Base-by-base conservation (phyloP, 1,140 invertebrate genomes). In the Mactra quadrangularis region DNA sequence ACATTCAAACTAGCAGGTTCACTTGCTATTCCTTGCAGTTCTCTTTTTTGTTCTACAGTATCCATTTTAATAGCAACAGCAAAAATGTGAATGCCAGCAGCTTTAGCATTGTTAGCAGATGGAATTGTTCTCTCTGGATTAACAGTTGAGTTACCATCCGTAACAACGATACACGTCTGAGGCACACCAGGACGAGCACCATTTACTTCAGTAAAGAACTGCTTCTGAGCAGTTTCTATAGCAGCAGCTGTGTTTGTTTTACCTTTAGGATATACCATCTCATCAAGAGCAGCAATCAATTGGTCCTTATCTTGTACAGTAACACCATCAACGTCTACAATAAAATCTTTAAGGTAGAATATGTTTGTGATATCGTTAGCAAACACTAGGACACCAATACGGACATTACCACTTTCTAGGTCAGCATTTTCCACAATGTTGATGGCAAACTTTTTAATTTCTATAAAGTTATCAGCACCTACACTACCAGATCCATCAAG, bases 401-500 rank as follows among this genome's bases (percentile, higher is more conserved):
- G 50, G 1, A 70, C 64, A 55, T 25, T n/a, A 6, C 70, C 70
- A 38, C 13, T 38, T 57, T 81, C 66, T 0, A 68, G n/a, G 53
- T 71, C 52, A 15, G 77, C 77, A 0, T 70, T 11, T 3, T 17
- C 13, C 3, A 71, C 53, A 19, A 71, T n/a, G 2, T 81, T 52
- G 0, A 19, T 25, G 11, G 55, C 77, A 81, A 81, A 71, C 31
- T 55, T 1, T 53, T 22, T 9, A 22, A 81, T 41, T 1, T 55
- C 4, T 60, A 41, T 52, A 60, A 71, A 81, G 22, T 81, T 60
- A 9, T 17, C 15, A 22, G 6, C 35, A 47, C n/a, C 13, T 35
- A 81, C 35, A 55, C 77, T 81, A 13, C 77, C 66, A 25, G 77
- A 81, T 9, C 47, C 25, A 60, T 81, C 77, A 11, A 81, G 13